Evolutionary conservation across 2,797 vertebrate species (phyloP).

Genomic region (Chiroxiphia lanceolata): DNA sequence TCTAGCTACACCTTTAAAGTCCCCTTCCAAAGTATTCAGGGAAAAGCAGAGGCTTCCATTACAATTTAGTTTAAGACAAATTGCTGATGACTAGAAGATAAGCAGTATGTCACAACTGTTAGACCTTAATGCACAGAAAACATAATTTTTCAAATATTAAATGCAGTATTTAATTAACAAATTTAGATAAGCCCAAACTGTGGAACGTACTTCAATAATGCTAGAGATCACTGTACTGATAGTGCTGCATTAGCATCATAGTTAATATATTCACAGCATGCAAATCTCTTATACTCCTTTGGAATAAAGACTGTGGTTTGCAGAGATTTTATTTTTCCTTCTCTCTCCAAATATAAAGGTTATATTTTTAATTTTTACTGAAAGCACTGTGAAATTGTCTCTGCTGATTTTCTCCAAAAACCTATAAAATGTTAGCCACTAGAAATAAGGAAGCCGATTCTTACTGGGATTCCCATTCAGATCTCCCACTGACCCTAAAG

Average conservation of each 20-base stretch:
- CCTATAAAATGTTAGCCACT: neutral
- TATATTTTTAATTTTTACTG: neutral
- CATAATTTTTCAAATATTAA: constrained; percentile 34
- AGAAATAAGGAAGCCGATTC: neutral
- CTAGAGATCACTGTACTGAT: constrained; percentile 9
- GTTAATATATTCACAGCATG: neutral
- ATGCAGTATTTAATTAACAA: constrained; percentile 63
- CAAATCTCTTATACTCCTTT: neutral
- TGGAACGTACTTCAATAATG: constrained; percentile 24
- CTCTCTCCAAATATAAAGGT: neutral
- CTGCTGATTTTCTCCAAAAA: neutral
- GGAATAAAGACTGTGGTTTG: neutral
- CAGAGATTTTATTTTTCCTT: neutral
- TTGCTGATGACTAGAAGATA: constrained; percentile 45
- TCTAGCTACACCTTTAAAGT: neutral
- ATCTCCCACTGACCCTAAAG: neutral
- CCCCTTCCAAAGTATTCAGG: neutral
- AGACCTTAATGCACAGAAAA: constrained; percentile 21
- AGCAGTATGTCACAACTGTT: neutral
- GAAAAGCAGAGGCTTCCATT: neutral
- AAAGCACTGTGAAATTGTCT: neutral
- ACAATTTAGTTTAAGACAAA: constrained; percentile 35
- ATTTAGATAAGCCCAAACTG: constrained; percentile 46
- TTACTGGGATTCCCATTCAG: neutral
- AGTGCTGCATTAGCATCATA: neutral